Conservation (phyloP, 2,113 vertebrate species). For the Pardalotus punctatus region DNA sequence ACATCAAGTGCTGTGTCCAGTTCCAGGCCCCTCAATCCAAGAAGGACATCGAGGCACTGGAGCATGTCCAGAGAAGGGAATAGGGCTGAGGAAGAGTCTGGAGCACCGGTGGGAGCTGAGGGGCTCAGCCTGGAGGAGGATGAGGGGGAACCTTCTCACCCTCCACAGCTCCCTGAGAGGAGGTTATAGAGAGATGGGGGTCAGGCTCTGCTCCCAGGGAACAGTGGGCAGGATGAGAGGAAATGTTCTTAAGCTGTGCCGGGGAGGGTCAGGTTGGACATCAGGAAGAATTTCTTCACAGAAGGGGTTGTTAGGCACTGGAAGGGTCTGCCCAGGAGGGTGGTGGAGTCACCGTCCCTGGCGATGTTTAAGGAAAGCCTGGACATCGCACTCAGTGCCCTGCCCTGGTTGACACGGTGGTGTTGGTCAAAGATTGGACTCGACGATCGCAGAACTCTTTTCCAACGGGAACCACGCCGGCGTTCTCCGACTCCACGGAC, state of each 20-base stretch:
- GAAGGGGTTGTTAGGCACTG: neutral
- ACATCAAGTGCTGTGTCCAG: neutral
- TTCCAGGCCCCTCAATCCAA: neutral
- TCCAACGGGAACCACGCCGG: fast-evolving
- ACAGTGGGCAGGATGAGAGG: neutral
- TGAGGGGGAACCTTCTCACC: neutral
- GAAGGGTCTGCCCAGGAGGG: neutral
- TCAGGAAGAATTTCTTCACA: neutral
- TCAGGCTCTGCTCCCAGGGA: neutral
- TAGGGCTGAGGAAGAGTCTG: neutral
- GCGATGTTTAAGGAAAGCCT: neutral
- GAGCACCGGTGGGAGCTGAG: neutral
- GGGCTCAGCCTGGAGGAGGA: neutral
- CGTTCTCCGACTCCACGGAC: fast-evolving
- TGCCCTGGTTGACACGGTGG: too few species aligned
- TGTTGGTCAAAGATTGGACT: too few species aligned
- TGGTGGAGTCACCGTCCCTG: neutral
- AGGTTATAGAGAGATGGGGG: neutral
- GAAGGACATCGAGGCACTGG: neutral
- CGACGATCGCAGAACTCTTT: too few species aligned
- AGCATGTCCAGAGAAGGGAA: neutral
- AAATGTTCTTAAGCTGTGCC: neutral
- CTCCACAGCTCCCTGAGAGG: neutral
- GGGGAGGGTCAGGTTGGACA: neutral
- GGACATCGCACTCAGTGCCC: neutral